Percentiles rank a stretch among this genome's conserved stretches.
These are phyloP conservation scores for Pangasianodon hypophthalmus DNA, from an alignment of 2,113 vertebrate genomes.

Conservation along the genomic window DNA sequence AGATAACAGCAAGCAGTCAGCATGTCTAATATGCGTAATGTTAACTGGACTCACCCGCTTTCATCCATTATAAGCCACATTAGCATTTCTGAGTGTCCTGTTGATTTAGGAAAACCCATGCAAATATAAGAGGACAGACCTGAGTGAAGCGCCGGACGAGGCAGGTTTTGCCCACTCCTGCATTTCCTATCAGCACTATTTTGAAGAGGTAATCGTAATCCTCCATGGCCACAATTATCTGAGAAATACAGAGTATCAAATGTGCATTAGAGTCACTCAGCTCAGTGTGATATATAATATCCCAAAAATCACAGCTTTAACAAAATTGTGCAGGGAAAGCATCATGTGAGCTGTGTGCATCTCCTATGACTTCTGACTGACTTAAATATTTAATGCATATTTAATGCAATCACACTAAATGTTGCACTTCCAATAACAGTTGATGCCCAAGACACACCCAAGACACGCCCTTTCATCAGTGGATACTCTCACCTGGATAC, in stretches of 20 bases:
- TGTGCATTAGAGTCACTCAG: neutral
- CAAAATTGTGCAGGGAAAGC: neutral
- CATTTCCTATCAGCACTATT: slow-evolving; percentile 99
- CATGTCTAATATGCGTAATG: neutral
- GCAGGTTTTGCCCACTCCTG: slow-evolving; percentile 99
- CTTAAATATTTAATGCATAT: slow-evolving; percentile 23
- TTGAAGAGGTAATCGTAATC: slow-evolving; percentile 99
- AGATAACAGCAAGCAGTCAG: neutral
- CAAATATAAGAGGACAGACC: slow-evolving; percentile 71
- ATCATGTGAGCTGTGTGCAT: neutral
- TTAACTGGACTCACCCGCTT: neutral
- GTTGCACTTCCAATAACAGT: neutral
- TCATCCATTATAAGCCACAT: neutral
- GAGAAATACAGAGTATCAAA: slow-evolving; percentile 46
- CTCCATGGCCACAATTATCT: slow-evolving; percentile 98
- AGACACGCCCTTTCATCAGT: neutral
- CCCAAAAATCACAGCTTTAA: neutral
- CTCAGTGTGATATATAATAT: neutral
- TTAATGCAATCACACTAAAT: neutral
- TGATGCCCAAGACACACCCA: neutral
- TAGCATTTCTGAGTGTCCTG: neutral
- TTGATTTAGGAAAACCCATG: neutral
- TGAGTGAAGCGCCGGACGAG: slow-evolving; percentile 97
- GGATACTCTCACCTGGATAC: neutral
- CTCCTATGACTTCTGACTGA: neutral